Conservation (phyloP, 2,888 invertebrate genomes). For the Elmis aenea region DNA sequence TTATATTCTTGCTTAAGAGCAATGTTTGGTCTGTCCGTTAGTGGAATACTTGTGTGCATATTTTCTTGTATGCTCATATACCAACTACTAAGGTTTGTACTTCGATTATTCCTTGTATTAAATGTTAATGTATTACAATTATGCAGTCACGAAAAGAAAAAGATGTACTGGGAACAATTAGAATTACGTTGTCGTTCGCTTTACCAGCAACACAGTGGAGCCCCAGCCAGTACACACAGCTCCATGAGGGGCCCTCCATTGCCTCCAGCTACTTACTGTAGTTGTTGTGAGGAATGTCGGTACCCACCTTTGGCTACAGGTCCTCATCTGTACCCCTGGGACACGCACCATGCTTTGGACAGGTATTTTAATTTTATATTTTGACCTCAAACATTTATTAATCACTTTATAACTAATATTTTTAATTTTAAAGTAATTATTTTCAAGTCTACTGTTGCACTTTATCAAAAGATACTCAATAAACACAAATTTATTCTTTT, state of each 20-base stretch:
- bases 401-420: no score
- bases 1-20: slow-evolving; percentile 83
- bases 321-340: slow-evolving; percentile 56
- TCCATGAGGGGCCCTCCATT: slow-evolving; percentile 47
- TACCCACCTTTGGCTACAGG: slow-evolving; percentile 53
- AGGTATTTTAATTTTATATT: slow-evolving; percentile 33
- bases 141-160: slow-evolving; percentile 82
- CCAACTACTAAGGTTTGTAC: slow-evolving; percentile 72
- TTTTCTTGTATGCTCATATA: slow-evolving; percentile 91
- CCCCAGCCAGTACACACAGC: slow-evolving; percentile 40
- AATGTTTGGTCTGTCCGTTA: slow-evolving; percentile 86
- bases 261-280: slow-evolving; percentile 51
- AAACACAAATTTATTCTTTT: no score
- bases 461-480: no score
- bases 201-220: slow-evolving; percentile 55
- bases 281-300: slow-evolving; percentile 68
- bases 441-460: no score
- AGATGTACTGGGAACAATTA: slow-evolving; percentile 92
- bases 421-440: no score
- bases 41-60: slow-evolving; percentile 84
- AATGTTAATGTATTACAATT: slow-evolving; percentile 6
- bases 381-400: background rate
- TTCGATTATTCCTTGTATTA: background rate
- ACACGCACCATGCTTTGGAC: slow-evolving; percentile 44
- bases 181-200: slow-evolving; percentile 78